Evolutionary conservation across 2,888 invertebrate genomes (phyloP), one percentile per base, ranked within the genome.

Genomic region (Phengaris alcon): DNA sequence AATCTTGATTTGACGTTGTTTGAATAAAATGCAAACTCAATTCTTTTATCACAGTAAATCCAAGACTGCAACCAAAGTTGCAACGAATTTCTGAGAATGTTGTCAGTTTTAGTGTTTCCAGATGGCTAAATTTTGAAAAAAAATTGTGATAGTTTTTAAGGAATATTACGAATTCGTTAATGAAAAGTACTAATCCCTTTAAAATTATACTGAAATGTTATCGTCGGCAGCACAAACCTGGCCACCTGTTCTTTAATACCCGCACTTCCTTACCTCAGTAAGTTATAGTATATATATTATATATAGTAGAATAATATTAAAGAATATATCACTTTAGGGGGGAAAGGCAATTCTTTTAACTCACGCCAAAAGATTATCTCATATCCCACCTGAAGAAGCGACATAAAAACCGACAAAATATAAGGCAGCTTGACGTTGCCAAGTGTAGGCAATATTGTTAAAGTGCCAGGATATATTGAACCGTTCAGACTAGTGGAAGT

Each of bases 311-410:
- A 68, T 15, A 46, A 13, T 68, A 68, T 46, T 46, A 68, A 46
- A 46, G 13, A 22, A 59, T 68, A 46, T 35, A 13, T 68, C 46
- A 46, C 46, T 68, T 46, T 13, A 68, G 68, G 35, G 68, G 3
- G n/a, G 68, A 46, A 46, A 68, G 68, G 68, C 5, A 68, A 68
- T 68, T 46, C 68, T 68, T 68, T 59, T 59, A 59, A 59, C 59
- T 59, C 22, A 10, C 22, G 10, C 59, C 59, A 59, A 15, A 9
- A 59, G 22, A 59, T 22, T 59, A 59, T 59, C 59, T 22, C 22
- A 22, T 8, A 59, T 59, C 22, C 15, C 59, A 59, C 59, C 59
- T 59, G 59, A 9, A 10, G 10, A 59, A 22, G 22, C 13, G 13
- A 59, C 10, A 59, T 59, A 59, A 55, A 55, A n/a, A 48, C 48